Evolutionary conservation across 1,140 invertebrate species (phyloP).

Genomic region (Pseudomyrmex concolor): DNA sequence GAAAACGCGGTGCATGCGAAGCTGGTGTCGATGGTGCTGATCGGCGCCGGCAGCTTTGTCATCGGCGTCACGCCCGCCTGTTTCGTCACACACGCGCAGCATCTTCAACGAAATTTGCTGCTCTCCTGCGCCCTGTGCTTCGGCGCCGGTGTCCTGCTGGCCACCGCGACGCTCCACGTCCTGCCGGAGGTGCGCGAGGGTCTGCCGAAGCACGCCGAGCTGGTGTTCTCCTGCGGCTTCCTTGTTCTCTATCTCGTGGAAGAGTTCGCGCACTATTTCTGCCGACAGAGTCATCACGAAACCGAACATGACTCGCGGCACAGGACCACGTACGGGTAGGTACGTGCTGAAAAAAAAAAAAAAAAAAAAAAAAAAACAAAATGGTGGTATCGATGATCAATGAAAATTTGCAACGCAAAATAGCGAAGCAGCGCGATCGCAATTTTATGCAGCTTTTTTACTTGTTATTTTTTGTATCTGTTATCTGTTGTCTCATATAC

Average conservation of each 20-base stretch:
- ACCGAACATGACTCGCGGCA: not conserved
- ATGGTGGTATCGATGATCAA: not conserved
- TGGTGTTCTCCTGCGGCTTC: conserved; percentile 91
- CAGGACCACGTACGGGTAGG: conserved; percentile 30
- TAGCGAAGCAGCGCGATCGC: not conserved
- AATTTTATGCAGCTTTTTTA: not conserved
- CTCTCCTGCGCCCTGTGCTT: conserved; percentile 91
- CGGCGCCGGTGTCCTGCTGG: conserved; percentile 93
- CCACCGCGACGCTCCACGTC: conserved; percentile 93
- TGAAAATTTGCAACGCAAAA: not conserved
- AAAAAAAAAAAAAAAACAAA: too few species aligned
- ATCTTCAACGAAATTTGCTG: conserved; percentile 85
- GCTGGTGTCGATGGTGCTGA: conserved; percentile 88
- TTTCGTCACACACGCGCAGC: conserved; percentile 85
- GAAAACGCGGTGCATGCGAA: conserved; percentile 85
- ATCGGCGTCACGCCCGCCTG: conserved; percentile 88
- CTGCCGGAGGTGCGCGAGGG: conserved; percentile 90
- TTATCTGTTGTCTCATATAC: not conserved
- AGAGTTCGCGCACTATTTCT: conserved; percentile 89
- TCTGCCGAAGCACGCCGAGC: conserved; percentile 87
- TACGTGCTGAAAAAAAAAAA: not conserved
- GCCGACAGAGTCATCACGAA: conserved; percentile 76
- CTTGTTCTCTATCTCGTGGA: conserved; percentile 92
- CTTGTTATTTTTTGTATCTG: too few species aligned
- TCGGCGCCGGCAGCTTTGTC: conserved; percentile 89